A percentile compares a stretch with the other conserved stretches of the same genome.
Conservation (phyloP, 2,113 vertebrate genomes). For the Oriolus oriolus region DNA sequence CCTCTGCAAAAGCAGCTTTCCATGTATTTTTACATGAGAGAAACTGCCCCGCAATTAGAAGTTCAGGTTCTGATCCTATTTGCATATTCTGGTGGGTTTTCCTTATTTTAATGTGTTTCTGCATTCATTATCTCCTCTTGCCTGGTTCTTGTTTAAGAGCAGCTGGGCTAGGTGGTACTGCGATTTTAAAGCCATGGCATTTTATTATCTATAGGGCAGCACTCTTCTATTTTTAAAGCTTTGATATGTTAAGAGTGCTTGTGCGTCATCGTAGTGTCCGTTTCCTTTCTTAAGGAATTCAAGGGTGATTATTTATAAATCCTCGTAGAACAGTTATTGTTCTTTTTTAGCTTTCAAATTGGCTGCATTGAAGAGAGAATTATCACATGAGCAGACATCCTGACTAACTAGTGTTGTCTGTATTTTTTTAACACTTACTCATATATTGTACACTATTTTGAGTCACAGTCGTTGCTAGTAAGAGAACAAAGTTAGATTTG, state of each 20-base stretch:
- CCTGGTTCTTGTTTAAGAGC: background rate
- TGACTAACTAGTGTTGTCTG: constrained; percentile 56
- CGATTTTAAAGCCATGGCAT: background rate
- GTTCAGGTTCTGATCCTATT: background rate
- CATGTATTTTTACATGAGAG: background rate
- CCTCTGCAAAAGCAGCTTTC: background rate
- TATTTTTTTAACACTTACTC: constrained; percentile 19
- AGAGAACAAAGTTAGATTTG: background rate
- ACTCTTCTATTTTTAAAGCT: constrained; percentile 80
- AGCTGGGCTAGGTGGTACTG: background rate
- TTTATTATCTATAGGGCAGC: constrained; percentile 67
- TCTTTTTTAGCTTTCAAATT: constrained; percentile 71
- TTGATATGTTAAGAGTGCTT: constrained; percentile 68
- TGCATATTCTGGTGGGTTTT: background rate
- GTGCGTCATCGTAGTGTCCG: constrained; percentile 83
- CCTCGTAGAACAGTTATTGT: constrained; percentile 79
- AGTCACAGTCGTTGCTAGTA: background rate
- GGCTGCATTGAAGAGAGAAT: constrained; percentile 71
- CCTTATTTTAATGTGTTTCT: background rate
- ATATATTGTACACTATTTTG: background rate
- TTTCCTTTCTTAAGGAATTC: constrained; percentile 88
- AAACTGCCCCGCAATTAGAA: background rate
- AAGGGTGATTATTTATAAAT: constrained; percentile 85
- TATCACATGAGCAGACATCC: constrained; percentile 79
- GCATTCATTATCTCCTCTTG: background rate